phyloP scores from a whole-genome alignment of 1,140 invertebrate genomes.

The Zaprionus davidi region DNA sequence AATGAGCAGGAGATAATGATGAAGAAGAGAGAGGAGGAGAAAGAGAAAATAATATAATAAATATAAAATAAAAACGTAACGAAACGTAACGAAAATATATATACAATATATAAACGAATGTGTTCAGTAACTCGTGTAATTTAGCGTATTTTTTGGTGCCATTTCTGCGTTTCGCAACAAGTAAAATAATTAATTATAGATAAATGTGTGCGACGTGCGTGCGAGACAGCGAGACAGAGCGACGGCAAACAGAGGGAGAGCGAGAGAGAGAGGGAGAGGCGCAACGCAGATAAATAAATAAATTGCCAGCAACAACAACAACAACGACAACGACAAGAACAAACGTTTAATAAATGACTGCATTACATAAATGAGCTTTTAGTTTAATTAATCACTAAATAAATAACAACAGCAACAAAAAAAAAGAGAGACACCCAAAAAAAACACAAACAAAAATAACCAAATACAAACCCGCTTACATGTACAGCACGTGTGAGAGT shows the following conservation, averaged over 20 bases:
- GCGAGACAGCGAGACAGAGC: constrained; percentile 18
- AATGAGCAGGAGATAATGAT: background rate
- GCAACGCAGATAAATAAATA: constrained; percentile 40
- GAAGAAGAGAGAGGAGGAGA: background rate
- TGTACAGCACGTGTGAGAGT: constrained; percentile 12
- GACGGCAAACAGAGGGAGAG: background rate
- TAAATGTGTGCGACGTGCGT: constrained; percentile 71
- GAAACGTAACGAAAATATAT: constrained; percentile 10
- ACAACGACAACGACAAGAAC: constrained; percentile 20
- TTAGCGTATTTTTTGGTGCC: constrained; percentile 64
- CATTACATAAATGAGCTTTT: constrained; percentile 77
- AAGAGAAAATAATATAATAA: constrained; percentile 4
- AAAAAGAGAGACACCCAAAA: constrained; percentile 32
- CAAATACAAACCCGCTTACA: constrained; percentile 12
- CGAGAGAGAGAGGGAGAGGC: no score
- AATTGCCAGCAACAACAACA: constrained; percentile 50
- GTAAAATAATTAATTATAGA: constrained; percentile 83
- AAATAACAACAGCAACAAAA: constrained; percentile 46
- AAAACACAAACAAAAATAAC: constrained; percentile 47
- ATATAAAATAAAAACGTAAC: constrained; percentile 16
- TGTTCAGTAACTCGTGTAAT: constrained; percentile 48
- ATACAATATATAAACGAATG: constrained; percentile 27
- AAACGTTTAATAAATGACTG: constrained; percentile 73
- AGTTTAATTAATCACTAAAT: constrained; percentile 80
- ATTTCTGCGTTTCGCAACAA: constrained; percentile 60